phyloP scores from a whole-genome alignment of 2,113 vertebrate species.

The Megaleporinus macrocephalus region DNA sequence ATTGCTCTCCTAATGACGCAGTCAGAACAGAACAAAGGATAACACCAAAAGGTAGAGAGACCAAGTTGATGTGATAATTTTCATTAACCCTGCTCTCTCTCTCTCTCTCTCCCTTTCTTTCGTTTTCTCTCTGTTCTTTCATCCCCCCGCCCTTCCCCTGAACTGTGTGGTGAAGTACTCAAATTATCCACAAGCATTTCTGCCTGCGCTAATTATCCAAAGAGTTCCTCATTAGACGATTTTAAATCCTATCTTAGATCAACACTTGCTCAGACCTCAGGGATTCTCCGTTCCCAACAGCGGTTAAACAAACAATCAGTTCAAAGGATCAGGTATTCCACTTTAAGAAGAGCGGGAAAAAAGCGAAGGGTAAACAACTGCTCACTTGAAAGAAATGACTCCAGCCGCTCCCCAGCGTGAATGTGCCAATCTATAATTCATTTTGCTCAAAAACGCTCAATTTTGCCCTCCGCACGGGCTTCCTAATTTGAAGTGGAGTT shows the following conservation, averaged over 20 bases:
- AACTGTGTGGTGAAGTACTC: conserved; percentile 67
- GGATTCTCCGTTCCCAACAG: conserved; percentile 80
- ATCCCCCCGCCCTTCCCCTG: conserved; percentile 40
- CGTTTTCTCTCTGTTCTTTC: conserved; percentile 54
- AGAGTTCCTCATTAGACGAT: conserved; percentile 83
- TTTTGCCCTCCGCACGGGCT: conserved; percentile 63
- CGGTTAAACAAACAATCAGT: conserved; percentile 81
- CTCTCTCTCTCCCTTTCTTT: conserved; percentile 68
- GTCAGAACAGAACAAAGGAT: conserved; percentile 73
- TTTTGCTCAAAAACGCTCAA: conserved; percentile 63
- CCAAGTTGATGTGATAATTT: conserved; percentile 78
- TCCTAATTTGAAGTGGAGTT: conserved; percentile 63
- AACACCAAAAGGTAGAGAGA: conserved; percentile 68
- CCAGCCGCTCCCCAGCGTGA: conserved; percentile 60
- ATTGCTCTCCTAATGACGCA: conserved; percentile 81
- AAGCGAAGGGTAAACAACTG: conserved; percentile 78
- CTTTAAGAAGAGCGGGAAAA: conserved; percentile 62
- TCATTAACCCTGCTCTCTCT: conserved; percentile 77
- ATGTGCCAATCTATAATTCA: conserved; percentile 66
- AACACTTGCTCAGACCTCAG: conserved; percentile 79
- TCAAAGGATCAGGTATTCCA: conserved; percentile 82
- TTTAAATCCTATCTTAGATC: conserved; percentile 82
- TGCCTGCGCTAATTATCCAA: conserved; percentile 78
- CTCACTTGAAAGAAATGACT: conserved; percentile 75
- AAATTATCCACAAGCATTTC: conserved; percentile 82